Evolutionary conservation across 92 coral and sea anemone species (phyloP).

Genomic region (Umimayanthus kanabou): DNA sequence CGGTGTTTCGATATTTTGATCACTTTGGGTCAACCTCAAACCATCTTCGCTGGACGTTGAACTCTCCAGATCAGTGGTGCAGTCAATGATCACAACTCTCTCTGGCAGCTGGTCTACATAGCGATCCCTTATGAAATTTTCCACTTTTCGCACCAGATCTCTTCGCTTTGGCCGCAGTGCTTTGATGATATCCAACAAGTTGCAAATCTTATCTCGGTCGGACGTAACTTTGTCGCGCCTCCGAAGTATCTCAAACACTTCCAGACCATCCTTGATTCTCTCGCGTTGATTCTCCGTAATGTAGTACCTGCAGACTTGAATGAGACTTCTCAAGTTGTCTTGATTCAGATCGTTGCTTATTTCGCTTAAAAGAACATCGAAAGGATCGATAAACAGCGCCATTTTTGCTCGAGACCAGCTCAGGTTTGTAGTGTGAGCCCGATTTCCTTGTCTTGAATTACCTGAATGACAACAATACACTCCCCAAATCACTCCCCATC

Average conservation of each 20-base stretch:
- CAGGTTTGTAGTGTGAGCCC: neutral
- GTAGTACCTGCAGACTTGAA: constrained; percentile 60
- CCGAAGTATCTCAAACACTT: constrained; percentile 66
- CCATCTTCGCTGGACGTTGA: constrained; percentile 43
- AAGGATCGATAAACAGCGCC: constrained; percentile 60
- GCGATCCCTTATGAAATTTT: constrained; percentile 49
- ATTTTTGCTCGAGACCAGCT: neutral
- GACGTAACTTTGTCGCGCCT: constrained; percentile 67
- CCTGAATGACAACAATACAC: neutral
- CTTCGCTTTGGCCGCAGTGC: constrained; percentile 68
- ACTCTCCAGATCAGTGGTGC: constrained; percentile 9
- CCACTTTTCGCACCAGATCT: constrained; percentile 67
- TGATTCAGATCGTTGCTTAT: constrained; percentile 71
- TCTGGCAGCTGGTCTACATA: constrained; percentile 48
- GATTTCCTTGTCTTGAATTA: too few relatives aligned
- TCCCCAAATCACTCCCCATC: too few relatives aligned
- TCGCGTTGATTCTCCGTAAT: constrained; percentile 61
- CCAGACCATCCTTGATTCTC: constrained; percentile 62
- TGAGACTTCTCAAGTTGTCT: constrained; percentile 65
- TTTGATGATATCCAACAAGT: constrained; percentile 57
- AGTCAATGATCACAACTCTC: neutral
- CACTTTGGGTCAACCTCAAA: neutral
- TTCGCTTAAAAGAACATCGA: constrained; percentile 70
- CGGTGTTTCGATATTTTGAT: neutral
- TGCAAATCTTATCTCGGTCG: constrained; percentile 55